phyloP scores from a whole-genome alignment of 2,888 invertebrate species.

The Meiosimyza platycephala region DNA sequence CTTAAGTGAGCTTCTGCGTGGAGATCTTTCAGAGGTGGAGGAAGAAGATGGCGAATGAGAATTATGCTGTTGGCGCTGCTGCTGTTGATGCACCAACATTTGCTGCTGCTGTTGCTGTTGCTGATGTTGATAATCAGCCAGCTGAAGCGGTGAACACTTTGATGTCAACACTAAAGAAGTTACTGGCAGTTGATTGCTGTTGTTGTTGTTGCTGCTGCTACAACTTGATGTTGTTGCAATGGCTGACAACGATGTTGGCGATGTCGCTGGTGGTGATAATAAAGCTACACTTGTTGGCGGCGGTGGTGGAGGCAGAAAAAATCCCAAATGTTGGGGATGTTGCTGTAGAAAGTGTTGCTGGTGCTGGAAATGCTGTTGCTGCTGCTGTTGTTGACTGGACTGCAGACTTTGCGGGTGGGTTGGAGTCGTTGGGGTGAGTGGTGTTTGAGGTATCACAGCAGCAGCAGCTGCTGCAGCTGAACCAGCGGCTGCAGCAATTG shows the following conservation, averaged over 20 bases:
- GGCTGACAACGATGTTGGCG: slow-evolving; percentile 35
- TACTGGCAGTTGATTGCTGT: slow-evolving; percentile 30
- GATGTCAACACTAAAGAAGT: slow-evolving; percentile 22
- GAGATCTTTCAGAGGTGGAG: slow-evolving; percentile 19
- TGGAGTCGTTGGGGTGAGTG: slow-evolving; percentile 38
- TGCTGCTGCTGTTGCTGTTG: slow-evolving; percentile 32
- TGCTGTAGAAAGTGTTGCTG: slow-evolving; percentile 18
- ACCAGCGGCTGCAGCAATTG: slow-evolving; percentile 54
- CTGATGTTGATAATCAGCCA: slow-evolving; percentile 19
- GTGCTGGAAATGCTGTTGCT: slow-evolving; percentile 33
- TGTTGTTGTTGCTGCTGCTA: slow-evolving; percentile 24
- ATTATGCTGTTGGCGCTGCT: slow-evolving; percentile 41
- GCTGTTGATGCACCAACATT: slow-evolving; percentile 34
- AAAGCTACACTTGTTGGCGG: slow-evolving; percentile 21
- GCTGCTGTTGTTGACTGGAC: slow-evolving; percentile 29
- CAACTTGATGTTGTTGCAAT: slow-evolving; percentile 24
- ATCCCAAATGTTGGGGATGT: slow-evolving; percentile 25
- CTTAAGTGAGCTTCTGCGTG: slow-evolving; percentile 21
- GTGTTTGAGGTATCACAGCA: slow-evolving; percentile 45
- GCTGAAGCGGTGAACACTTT: slow-evolving; percentile 33
- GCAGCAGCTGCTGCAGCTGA: slow-evolving; percentile 51
- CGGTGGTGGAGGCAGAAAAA: slow-evolving; percentile 42
- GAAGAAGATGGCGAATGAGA: background rate
- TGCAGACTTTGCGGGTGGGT: slow-evolving; percentile 24
- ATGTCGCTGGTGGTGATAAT: slow-evolving; percentile 38